phyloP scores from a whole-genome alignment of 2,888 invertebrate species.

The Archips crataeganus region DNA sequence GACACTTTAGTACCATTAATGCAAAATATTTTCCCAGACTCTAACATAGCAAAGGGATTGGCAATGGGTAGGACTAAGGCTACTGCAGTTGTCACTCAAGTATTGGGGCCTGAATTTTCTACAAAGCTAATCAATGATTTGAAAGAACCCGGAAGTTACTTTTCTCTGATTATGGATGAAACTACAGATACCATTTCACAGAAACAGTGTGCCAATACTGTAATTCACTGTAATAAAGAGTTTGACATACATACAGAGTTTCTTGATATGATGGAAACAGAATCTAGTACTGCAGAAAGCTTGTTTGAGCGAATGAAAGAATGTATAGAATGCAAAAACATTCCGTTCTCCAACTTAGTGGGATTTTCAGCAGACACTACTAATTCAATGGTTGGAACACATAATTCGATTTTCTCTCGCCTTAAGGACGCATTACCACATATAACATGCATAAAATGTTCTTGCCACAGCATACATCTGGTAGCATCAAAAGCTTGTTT shows the following conservation, averaged over 20 bases:
- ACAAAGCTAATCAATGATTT: no score
- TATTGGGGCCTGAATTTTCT: no score
- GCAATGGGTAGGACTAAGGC: no score
- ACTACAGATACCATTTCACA: no score
- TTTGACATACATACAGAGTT: constrained; percentile 6
- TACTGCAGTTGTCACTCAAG: no score
- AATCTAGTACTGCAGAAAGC: constrained; percentile 10
- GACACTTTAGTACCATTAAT: no score
- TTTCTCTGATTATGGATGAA: no score
- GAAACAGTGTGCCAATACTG: no score
- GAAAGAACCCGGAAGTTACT: no score
- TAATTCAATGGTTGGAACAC: constrained; percentile 21
- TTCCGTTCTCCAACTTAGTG: constrained; percentile 6
- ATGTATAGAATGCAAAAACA: constrained; percentile 13
- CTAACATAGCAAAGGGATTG: no score
- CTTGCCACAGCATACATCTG: constrained; percentile 13
- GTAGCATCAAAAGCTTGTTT: constrained; percentile 23
- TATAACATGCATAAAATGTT: constrained; percentile 23
- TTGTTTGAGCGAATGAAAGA: constrained; percentile 12
- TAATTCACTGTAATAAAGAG: no score
- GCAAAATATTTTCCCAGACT: no score
- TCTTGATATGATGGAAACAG: constrained; percentile 20
- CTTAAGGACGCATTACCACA: constrained; percentile 6
- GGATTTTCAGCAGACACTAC: constrained; percentile 27
- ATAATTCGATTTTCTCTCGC: constrained; percentile 16